Conservation (phyloP, 2,888 invertebrate genomes). For the Caenorhabditis angaria region DNA sequence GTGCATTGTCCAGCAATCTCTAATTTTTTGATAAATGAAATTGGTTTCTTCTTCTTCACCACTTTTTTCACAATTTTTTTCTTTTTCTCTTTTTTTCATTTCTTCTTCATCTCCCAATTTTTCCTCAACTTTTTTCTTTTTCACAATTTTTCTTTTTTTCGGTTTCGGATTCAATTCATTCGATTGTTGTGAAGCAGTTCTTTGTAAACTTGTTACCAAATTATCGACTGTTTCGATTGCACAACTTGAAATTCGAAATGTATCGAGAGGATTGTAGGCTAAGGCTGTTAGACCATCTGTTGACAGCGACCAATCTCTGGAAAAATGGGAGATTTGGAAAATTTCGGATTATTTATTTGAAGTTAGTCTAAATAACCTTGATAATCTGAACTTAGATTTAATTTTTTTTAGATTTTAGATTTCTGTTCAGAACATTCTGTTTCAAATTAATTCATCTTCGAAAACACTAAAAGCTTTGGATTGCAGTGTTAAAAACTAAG, state of each 20-base stretch:
- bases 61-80: constrained; percentile 45
- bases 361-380: too few species aligned
- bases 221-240: constrained; percentile 55
- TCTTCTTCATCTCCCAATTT: constrained; percentile 18
- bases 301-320: constrained; percentile 53
- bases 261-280: constrained; percentile 49
- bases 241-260: constrained; percentile 50
- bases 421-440: too few species aligned
- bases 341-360: too few species aligned
- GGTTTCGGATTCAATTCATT: constrained; percentile 14
- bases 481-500: too few species aligned
- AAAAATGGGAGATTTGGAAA: not conserved
- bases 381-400: too few species aligned
- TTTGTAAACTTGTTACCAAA: constrained; percentile 40
- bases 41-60: constrained; percentile 36
- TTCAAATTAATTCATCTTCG: too few species aligned
- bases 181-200: constrained; percentile 24
- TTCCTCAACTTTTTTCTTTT: constrained; percentile 40
- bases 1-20: constrained; percentile 57
- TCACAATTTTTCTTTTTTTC: constrained; percentile 45
- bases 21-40: constrained; percentile 45
- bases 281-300: constrained; percentile 52
- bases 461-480: too few species aligned
- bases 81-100: constrained; percentile 34
- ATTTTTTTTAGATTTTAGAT: too few species aligned